These are phyloP conservation scores for Drosophila siamana DNA, from an alignment of 2,888 invertebrate genomes.

Conservation along the genomic window DNA sequence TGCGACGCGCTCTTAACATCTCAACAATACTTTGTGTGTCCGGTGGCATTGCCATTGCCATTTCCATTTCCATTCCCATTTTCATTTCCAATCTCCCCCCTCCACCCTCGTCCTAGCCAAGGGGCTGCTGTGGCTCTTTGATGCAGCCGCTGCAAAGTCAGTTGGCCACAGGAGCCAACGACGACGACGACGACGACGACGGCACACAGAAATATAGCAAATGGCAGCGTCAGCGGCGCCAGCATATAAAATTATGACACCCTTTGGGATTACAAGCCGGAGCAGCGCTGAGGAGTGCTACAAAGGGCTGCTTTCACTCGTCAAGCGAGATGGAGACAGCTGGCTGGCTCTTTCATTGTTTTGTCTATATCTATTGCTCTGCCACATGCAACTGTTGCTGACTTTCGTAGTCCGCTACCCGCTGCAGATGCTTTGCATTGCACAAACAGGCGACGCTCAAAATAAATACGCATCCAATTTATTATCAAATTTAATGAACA, in stretches of 20 bases:
- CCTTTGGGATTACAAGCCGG: constrained; percentile 61
- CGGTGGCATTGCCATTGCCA: constrained; percentile 9
- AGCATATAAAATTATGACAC: constrained; percentile 77
- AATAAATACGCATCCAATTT: not conserved
- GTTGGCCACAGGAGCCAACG: too few relatives aligned
- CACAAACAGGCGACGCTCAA: too few relatives aligned
- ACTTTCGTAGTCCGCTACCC: not conserved
- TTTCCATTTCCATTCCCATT: constrained; percentile 6
- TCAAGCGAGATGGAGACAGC: not conserved
- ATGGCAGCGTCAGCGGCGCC: constrained; percentile 36
- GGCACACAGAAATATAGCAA: not conserved
- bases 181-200: constrained; percentile 13
- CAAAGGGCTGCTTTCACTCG: not conserved
- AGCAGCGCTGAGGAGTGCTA: not conserved
- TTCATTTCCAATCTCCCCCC: not conserved
- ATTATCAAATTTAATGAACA: not conserved
- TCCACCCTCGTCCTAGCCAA: not conserved
- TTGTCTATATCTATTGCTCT: not conserved
- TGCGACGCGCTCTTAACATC: constrained; percentile 67
- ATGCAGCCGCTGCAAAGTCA: too few relatives aligned
- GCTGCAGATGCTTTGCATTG: not conserved
- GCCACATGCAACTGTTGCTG: not conserved
- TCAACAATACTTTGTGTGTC: constrained; percentile 72
- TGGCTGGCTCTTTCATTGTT: not conserved
- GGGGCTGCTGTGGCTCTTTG: constrained; percentile 15